These are phyloP conservation scores for Acromyrmex heyeri DNA, from an alignment of 1,140 invertebrate species.

Conservation along the genomic window DNA sequence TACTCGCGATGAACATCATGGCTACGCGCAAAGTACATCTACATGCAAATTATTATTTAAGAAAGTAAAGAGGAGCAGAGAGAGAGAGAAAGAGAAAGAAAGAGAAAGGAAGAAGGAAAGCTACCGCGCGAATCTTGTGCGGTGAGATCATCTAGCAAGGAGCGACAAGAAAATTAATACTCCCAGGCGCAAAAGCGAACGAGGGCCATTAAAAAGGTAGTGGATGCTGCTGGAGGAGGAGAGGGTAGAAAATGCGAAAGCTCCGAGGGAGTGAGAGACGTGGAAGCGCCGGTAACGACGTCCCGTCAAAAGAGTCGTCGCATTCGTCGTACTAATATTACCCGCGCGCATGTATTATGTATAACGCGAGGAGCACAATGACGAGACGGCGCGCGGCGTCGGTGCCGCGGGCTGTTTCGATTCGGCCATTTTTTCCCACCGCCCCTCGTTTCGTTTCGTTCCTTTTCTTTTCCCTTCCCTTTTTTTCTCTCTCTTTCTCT, in stretches of 20 bases:
- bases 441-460: background rate
- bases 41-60: slow-evolving; percentile 59
- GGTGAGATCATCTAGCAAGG: slow-evolving; percentile 29
- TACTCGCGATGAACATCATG: background rate
- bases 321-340: slow-evolving; percentile 64
- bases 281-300: slow-evolving; percentile 63
- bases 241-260: slow-evolving; percentile 14
- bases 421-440: slow-evolving; percentile 57
- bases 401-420: slow-evolving; percentile 61
- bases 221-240: slow-evolving; percentile 7
- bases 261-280: slow-evolving; percentile 19
- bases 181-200: slow-evolving; percentile 51
- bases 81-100: background rate
- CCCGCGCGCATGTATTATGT: slow-evolving; percentile 70
- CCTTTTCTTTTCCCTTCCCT: background rate
- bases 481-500: background rate
- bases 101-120: background rate
- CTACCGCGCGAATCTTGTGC: slow-evolving; percentile 34
- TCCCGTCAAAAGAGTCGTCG: slow-evolving; percentile 66
- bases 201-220: slow-evolving; percentile 51
- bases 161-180: slow-evolving; percentile 65
- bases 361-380: slow-evolving; percentile 65
- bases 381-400: slow-evolving; percentile 39
- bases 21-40: background rate
- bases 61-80: slow-evolving; percentile 3